Percentiles rank a stretch among this genome's conserved stretches.
Evolutionary conservation across 2,113 vertebrate genomes (phyloP).

Genomic region (Thymallus thymallus): DNA sequence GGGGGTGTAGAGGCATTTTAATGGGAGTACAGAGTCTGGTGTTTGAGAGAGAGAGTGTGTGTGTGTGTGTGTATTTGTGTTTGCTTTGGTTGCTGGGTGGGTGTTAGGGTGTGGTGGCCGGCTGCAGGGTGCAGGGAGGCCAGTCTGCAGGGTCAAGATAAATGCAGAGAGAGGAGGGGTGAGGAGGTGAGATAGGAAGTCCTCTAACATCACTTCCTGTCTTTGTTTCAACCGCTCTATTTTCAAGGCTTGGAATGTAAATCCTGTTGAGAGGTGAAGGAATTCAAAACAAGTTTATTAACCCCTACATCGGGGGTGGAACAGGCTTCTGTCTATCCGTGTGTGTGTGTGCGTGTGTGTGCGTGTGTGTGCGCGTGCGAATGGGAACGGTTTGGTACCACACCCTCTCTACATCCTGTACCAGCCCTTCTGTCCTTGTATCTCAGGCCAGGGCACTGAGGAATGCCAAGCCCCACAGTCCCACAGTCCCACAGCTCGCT

Average conservation of each 20-base stretch:
- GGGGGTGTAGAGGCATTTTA: neutral
- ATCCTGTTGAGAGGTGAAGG: constrained; percentile 70
- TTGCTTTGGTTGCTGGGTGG: constrained; percentile 5
- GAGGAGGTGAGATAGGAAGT: constrained; percentile 54
- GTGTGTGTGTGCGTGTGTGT: constrained; percentile 8
- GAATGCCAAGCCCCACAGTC: constrained; percentile 33
- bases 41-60: neutral
- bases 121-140: constrained; percentile 17
- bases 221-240: constrained; percentile 70
- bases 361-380: constrained; percentile 57
- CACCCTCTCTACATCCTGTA: constrained; percentile 69
- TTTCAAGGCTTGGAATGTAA: constrained; percentile 71
- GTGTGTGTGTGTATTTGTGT: neutral
- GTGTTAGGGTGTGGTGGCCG: constrained; percentile 33
- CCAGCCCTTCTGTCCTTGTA: constrained; percentile 48
- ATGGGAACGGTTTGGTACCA: constrained; percentile 45
- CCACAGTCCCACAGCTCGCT: constrained; percentile 28
- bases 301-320: constrained; percentile 35
- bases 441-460: constrained; percentile 34
- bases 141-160: constrained; percentile 69
- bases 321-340: neutral
- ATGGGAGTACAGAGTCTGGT: neutral
- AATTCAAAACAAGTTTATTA: constrained; percentile 78
- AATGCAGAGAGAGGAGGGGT: constrained; percentile 62
- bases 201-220: constrained; percentile 72